These are phyloP conservation scores for Atethmia centrago DNA, from an alignment of 2,888 invertebrate species.

Conservation along the genomic window DNA sequence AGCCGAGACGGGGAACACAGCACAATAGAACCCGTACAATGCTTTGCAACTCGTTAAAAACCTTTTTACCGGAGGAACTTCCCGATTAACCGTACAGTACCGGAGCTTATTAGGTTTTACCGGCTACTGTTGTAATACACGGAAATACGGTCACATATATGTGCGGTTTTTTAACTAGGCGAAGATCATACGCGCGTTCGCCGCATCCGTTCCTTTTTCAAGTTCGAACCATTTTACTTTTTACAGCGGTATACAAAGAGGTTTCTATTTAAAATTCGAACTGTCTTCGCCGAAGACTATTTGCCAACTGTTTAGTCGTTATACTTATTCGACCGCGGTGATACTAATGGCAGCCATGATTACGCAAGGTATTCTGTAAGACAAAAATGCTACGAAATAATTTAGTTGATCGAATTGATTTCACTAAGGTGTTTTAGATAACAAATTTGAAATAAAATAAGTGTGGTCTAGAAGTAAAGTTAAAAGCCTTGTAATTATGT, in stretches of 20 bases:
- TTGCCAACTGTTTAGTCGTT: slow-evolving; percentile 69
- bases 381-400: slow-evolving; percentile 69
- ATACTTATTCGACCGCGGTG: slow-evolving; percentile 57
- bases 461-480: slow-evolving; percentile 32
- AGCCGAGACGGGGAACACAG: slow-evolving; percentile 44
- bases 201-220: slow-evolving; percentile 38
- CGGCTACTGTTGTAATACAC: slow-evolving; percentile 62
- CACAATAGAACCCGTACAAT: slow-evolving; percentile 77
- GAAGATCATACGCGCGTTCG: slow-evolving; percentile 35
- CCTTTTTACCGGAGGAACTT: slow-evolving; percentile 66
- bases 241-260: slow-evolving; percentile 22
- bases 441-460: slow-evolving; percentile 40
- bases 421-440: slow-evolving; percentile 49
- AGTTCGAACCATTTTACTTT: slow-evolving; percentile 17
- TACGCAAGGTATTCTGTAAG: slow-evolving; percentile 70
- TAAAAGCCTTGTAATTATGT: slow-evolving; percentile 12
- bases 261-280: slow-evolving; percentile 26
- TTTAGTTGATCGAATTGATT: slow-evolving; percentile 75
- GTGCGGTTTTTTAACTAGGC: slow-evolving; percentile 47
- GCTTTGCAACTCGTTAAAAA: slow-evolving; percentile 77
- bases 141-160: slow-evolving; percentile 64
- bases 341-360: slow-evolving; percentile 69
- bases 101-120: slow-evolving; percentile 62
- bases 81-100: slow-evolving; percentile 62
- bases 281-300: slow-evolving; percentile 64